These are phyloP conservation scores for Orthonyx spaldingii DNA, from an alignment of 2,113 vertebrate species.

Conservation along the genomic window DNA sequence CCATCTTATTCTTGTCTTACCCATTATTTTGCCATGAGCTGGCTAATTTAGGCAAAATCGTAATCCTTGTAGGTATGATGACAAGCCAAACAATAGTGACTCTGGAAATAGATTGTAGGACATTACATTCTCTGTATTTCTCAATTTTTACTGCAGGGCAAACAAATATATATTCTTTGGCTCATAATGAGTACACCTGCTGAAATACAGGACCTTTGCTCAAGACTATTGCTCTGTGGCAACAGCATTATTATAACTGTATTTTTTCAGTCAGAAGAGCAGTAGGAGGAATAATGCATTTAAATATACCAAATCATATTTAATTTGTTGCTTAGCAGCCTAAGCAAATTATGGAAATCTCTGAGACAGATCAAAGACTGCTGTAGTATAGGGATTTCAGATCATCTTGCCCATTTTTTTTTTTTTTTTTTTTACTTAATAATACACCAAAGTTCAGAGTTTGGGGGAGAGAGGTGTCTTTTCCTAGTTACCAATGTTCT, in stretches of 20 bases:
- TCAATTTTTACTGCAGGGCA: not conserved
- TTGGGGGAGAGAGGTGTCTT: not conserved
- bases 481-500: not conserved
- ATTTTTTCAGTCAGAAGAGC: conserved; percentile 33
- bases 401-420: not conserved
- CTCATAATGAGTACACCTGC: not conserved
- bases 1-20: not conserved
- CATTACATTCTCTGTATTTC: not conserved
- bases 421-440: not conserved
- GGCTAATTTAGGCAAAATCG: not conserved
- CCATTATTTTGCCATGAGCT: not conserved
- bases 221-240: not conserved
- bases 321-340: conserved; percentile 71
- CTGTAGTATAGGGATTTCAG: not conserved
- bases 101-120: not conserved
- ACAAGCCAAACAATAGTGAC: not conserved
- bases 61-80: not conserved
- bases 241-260: not conserved
- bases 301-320: conserved; percentile 46
- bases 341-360: conserved; percentile 57
- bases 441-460: not conserved
- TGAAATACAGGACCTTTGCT: not conserved
- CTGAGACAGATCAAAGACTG: conserved; percentile 10
- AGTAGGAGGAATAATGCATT: conserved; percentile 56
- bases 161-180: not conserved